These are phyloP conservation scores for Podarcis siculus DNA, from an alignment of 2,797 vertebrate genomes.

Conservation along the genomic window DNA sequence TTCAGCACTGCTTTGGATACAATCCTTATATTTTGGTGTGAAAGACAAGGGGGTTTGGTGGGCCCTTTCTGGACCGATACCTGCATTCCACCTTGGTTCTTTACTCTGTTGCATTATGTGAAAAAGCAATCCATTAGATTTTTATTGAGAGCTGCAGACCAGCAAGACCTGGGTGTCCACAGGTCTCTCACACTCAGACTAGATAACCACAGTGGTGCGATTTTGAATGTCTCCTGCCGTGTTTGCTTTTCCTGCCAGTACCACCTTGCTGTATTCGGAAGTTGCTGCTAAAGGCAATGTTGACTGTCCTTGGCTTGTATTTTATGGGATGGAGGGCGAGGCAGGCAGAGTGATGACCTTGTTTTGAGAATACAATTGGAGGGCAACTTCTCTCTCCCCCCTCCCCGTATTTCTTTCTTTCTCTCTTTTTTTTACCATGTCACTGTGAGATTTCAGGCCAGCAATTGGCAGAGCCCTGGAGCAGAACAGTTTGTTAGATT, in stretches of 20 bases:
- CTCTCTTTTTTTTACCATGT: neutral
- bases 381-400: neutral
- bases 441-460: neutral
- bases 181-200: too few relatives aligned
- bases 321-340: neutral
- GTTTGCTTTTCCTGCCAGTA: neutral
- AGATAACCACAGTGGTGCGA: neutral
- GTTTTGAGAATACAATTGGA: neutral
- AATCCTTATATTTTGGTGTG: too few relatives aligned
- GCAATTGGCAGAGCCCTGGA: neutral
- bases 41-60: too few relatives aligned
- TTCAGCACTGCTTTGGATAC: too few relatives aligned
- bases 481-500: neutral
- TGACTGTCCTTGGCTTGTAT: constrained; percentile 11
- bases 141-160: too few relatives aligned
- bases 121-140: too few relatives aligned
- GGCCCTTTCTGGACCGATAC: too few relatives aligned
- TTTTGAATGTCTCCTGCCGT: neutral
- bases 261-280: neutral
- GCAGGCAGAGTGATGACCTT: neutral
- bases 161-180: too few relatives aligned
- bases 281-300: neutral
- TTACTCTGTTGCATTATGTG: too few relatives aligned
- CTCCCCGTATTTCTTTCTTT: neutral
- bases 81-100: too few relatives aligned